Evolutionary conservation across 2,888 invertebrate species (phyloP).

Genomic region (Tenthredo scrophulariae): DNA sequence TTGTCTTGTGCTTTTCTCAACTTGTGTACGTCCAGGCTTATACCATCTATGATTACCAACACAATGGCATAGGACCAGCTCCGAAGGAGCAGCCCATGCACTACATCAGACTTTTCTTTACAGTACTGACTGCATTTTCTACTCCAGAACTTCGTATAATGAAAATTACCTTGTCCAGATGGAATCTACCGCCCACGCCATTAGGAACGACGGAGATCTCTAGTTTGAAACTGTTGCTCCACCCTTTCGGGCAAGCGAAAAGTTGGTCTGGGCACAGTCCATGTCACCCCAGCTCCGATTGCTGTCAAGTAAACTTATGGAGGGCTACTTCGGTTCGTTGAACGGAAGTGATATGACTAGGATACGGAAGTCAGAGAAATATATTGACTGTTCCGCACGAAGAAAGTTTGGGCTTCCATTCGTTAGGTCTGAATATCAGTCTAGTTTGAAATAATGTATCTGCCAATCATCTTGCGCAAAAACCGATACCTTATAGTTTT

Average conservation of each 20-base stretch:
- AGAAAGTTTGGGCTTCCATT: background rate
- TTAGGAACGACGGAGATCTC: background rate
- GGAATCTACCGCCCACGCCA: background rate
- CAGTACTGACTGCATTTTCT: background rate
- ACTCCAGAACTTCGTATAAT: background rate
- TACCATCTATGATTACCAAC: background rate
- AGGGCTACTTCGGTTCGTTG: constrained; percentile 24
- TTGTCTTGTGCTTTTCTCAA: no score
- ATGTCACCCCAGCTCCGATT: background rate
- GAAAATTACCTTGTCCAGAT: background rate
- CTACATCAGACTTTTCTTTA: background rate
- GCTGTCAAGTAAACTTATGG: constrained; percentile 11
- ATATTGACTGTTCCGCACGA: constrained; percentile 12
- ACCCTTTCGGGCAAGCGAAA: background rate
- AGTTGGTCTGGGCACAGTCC: background rate
- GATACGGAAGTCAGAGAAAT: background rate
- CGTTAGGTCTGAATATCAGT: background rate
- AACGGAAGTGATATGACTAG: background rate
- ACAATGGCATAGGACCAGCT: background rate
- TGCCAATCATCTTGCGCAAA: background rate
- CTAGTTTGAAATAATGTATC: background rate
- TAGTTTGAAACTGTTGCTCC: background rate
- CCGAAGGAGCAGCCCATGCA: background rate
- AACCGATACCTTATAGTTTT: background rate
- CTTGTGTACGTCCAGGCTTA: background rate